Conservation (phyloP, 1,140 invertebrate genomes). For the Neoseiulus cucumeris region DNA sequence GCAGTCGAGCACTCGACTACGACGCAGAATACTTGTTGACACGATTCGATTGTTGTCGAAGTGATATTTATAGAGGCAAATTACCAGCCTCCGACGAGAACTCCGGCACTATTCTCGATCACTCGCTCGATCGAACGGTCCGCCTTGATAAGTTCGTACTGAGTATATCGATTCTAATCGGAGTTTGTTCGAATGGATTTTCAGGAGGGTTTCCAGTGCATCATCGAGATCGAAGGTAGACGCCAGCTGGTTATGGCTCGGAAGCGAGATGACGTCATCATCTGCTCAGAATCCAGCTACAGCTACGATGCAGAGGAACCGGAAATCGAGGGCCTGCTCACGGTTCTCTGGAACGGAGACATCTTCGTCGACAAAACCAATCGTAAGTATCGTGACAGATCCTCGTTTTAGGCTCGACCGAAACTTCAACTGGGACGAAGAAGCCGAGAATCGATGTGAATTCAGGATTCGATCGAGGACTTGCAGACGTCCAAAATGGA, state of each 20-base stretch:
- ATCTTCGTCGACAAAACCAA: conserved; percentile 76
- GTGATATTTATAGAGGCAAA: no score
- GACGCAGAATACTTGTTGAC: no score
- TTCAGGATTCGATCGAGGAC: neutral
- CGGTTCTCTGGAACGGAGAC: conserved; percentile 77
- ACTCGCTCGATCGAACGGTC: no score
- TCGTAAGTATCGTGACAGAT: conserved; percentile 16
- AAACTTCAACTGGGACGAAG: neutral
- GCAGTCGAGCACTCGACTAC: no score
- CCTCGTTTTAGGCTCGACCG: neutral
- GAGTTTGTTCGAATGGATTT: neutral
- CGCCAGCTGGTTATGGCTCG: conserved; percentile 65
- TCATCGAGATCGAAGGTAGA: conserved; percentile 67
- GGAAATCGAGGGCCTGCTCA: conserved; percentile 66
- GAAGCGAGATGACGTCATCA: conserved; percentile 51
- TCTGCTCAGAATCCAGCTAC: conserved; percentile 73
- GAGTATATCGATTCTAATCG: no score
- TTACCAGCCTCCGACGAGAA: no score
- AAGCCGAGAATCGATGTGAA: neutral
- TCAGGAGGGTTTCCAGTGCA: conserved; percentile 47
- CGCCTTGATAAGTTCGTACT: no score
- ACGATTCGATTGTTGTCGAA: no score
- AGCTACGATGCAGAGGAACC: conserved; percentile 63
- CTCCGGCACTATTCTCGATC: no score
- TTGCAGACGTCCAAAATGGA: no score